Conservation (phyloP, 2,888 invertebrate species). For the Dorcus parallelipipedus region DNA sequence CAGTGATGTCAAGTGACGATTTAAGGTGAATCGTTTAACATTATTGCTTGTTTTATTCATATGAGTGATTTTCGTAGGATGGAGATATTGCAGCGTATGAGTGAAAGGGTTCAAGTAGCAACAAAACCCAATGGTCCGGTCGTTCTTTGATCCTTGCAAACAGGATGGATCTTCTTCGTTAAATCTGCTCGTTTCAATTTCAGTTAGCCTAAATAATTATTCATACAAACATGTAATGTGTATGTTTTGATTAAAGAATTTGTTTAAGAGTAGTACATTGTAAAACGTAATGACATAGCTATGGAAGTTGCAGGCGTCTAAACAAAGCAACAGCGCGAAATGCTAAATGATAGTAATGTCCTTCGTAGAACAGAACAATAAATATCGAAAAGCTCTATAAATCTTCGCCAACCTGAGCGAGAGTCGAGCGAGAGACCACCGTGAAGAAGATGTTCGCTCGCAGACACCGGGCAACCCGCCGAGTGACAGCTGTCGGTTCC, state of each 20-base stretch:
- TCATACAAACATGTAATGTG: constrained; percentile 20
- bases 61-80: no score
- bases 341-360: constrained; percentile 16
- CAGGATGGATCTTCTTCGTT: no score
- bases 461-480: constrained; percentile 40
- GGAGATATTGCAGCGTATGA: no score
- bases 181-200: no score
- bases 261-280: constrained; percentile 25
- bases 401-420: constrained; percentile 26
- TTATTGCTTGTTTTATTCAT: no score
- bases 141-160: no score
- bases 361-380: constrained; percentile 23
- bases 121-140: no score
- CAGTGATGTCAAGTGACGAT: no score
- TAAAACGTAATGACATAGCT: constrained; percentile 10
- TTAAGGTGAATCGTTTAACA: no score
- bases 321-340: constrained; percentile 14
- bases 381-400: constrained; percentile 26
- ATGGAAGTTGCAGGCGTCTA: constrained; percentile 34
- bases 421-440: constrained; percentile 37
- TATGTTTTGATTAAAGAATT: constrained; percentile 31
- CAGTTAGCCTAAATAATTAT: no score
- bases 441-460: constrained; percentile 40
- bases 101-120: no score
- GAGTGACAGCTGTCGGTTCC: constrained; percentile 42